Evolutionary conservation across 1,140 invertebrate genomes (phyloP).

Genomic region (Drosophila repleta): DNA sequence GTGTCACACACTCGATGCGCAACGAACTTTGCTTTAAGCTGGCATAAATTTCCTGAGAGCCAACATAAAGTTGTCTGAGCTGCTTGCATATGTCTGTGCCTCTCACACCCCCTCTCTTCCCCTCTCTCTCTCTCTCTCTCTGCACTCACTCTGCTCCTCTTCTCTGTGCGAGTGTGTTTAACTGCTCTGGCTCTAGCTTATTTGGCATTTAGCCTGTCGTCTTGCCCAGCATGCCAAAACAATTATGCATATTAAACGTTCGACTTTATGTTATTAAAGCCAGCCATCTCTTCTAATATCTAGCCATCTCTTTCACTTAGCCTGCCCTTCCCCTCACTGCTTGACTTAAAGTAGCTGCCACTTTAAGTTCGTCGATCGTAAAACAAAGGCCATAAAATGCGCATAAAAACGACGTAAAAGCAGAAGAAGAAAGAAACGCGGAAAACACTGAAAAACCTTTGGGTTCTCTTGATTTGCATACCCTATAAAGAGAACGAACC

Average conservation of each 20-base stretch:
- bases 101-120: not conserved
- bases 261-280: conserved; percentile 34
- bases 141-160: not conserved
- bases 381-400: conserved; percentile 50
- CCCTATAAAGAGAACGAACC: conserved; percentile 1
- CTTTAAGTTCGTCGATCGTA: conserved; percentile 41
- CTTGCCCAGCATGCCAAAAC: conserved; percentile 52
- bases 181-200: conserved; percentile 26
- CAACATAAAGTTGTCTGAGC: conserved; percentile 60
- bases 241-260: conserved; percentile 73
- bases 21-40: conserved; percentile 48
- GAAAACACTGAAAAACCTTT: conserved; percentile 29
- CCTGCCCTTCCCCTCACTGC: not conserved
- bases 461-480: conserved; percentile 32
- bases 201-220: conserved; percentile 18
- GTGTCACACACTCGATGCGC: conserved; percentile 4
- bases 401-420: conserved; percentile 41
- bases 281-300: not conserved
- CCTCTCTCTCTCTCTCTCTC: not conserved
- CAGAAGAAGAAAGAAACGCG: not conserved
- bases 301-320: not conserved
- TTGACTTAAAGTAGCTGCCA: conserved; percentile 34
- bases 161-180: not conserved
- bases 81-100: conserved; percentile 25
- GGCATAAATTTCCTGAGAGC: conserved; percentile 72